Conservation (phyloP, 2,797 vertebrate species). For the Rhyacichthys aspro region DNA sequence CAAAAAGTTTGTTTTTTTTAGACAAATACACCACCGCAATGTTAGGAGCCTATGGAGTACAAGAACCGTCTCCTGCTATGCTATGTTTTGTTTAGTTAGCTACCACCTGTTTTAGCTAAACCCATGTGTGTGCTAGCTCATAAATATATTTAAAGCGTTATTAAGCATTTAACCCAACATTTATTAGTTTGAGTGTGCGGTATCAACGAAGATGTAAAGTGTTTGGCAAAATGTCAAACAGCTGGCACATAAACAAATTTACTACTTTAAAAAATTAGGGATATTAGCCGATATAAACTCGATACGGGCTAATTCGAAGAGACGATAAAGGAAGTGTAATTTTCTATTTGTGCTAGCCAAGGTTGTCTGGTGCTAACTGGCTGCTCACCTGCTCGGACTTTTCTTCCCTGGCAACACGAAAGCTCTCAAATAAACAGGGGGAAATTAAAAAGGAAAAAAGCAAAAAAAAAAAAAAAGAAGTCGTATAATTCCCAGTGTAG, state of each 20-base stretch:
- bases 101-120: slow-evolving; percentile 3
- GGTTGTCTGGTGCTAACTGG: slow-evolving; percentile 43
- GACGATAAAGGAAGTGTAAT: neutral
- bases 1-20: slow-evolving; percentile 32
- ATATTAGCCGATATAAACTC: too few relatives aligned
- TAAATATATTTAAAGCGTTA: too few relatives aligned
- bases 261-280: neutral
- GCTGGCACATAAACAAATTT: too few relatives aligned
- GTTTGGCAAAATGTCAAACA: neutral
- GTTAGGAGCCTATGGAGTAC: neutral
- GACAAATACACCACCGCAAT: slow-evolving; percentile 19
- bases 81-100: too few relatives aligned
- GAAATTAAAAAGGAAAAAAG: neutral
- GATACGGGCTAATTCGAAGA: too few relatives aligned
- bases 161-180: too few relatives aligned
- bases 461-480: neutral
- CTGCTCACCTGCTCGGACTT: slow-evolving; percentile 74
- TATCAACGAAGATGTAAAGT: neutral
- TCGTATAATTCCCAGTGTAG: slow-evolving; percentile 9
- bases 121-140: too few relatives aligned
- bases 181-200: neutral
- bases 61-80: neutral
- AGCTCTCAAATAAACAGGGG: slow-evolving; percentile 18
- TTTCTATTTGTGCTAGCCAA: slow-evolving; percentile 20
- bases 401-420: slow-evolving; percentile 68